phyloP scores from a whole-genome alignment of 2,888 invertebrate genomes.

The Campopleginae sp. region DNA sequence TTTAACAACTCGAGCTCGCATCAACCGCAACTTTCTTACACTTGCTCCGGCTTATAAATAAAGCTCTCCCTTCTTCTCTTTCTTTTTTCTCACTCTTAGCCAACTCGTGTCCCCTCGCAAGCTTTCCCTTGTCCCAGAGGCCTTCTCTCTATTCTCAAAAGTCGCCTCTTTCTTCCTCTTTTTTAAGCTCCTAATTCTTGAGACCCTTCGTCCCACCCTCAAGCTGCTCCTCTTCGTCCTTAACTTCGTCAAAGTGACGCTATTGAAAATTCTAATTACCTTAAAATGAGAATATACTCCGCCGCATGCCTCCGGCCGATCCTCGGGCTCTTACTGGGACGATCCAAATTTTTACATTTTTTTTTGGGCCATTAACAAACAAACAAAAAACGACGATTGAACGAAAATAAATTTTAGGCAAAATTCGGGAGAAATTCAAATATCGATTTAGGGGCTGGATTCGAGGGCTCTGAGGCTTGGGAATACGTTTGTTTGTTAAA shows the following conservation, averaged over 20 bases:
- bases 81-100: not conserved
- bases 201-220: constrained; percentile 24
- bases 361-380: too few relatives aligned
- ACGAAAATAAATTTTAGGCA: too few relatives aligned
- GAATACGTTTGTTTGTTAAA: not conserved
- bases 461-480: not conserved
- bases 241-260: constrained; percentile 59
- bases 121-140: constrained; percentile 36
- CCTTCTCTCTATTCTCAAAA: constrained; percentile 8
- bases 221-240: not conserved
- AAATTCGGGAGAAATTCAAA: too few relatives aligned
- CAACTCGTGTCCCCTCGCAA: not conserved
- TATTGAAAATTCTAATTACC: constrained; percentile 66
- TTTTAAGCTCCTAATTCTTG: constrained; percentile 41
- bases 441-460: too few relatives aligned
- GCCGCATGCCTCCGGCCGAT: constrained; percentile 2
- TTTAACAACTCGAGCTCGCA: constrained; percentile 33
- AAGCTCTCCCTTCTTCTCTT: constrained; percentile 53
- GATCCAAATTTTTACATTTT: not conserved
- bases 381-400: too few relatives aligned
- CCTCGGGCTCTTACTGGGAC: not conserved
- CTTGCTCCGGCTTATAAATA: constrained; percentile 68
- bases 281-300: constrained; percentile 57
- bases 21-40: constrained; percentile 65
- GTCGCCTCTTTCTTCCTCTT: not conserved